Evolutionary conservation across 2,113 vertebrate species (phyloP).

Genomic region (Muscicapa adusta): DNA sequence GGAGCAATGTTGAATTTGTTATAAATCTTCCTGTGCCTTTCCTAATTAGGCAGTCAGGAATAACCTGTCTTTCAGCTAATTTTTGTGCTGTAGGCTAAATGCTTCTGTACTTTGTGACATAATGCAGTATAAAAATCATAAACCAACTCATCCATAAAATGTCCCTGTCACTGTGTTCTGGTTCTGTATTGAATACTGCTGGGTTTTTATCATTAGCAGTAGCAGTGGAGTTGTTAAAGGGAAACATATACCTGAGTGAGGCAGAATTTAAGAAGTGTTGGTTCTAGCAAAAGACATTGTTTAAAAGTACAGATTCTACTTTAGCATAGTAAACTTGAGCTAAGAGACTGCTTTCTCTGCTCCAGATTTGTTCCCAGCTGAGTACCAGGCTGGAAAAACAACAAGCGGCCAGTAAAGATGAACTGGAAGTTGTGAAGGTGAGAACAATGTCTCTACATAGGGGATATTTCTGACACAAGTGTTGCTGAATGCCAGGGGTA

Average conservation of each 20-base stretch:
- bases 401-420: constrained; percentile 91
- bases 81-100: neutral
- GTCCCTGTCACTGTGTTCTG: neutral
- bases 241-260: neutral
- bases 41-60: neutral
- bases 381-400: constrained; percentile 95
- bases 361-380: constrained; percentile 96
- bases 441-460: neutral
- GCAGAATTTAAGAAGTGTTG: neutral
- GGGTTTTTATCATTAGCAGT: neutral
- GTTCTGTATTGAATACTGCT: neutral
- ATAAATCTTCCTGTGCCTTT: neutral
- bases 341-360: constrained; percentile 22
- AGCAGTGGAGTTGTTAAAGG: neutral
- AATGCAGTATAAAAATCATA: neutral
- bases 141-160: neutral
- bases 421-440: constrained; percentile 94
- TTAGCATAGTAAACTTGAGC: neutral
- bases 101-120: neutral
- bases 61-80: neutral
- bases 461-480: neutral
- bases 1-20: neutral
- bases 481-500: neutral
- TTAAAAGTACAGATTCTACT: neutral
- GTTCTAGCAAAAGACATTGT: neutral